Evolutionary conservation across 2,888 invertebrate species (phyloP).

Genomic region (Sarcophaga variegata): DNA sequence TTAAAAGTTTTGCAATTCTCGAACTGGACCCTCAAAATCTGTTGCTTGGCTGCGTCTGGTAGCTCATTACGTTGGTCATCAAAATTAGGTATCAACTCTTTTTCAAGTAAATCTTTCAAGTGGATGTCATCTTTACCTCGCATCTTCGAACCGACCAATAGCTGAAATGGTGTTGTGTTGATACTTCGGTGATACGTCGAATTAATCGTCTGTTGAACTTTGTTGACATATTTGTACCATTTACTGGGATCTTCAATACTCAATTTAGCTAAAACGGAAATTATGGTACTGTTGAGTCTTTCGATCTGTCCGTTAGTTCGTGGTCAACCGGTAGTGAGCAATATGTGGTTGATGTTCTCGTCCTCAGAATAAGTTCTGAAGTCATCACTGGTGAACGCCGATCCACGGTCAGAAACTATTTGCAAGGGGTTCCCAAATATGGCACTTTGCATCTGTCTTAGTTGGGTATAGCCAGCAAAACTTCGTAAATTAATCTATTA

Average conservation of each 20-base stretch:
- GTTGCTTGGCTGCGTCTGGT: too few relatives aligned
- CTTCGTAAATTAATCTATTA: background rate
- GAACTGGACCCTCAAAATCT: too few relatives aligned
- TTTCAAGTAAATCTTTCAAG: background rate
- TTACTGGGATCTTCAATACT: background rate
- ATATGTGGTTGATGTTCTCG: conserved; percentile 3
- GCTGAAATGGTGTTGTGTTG: conserved; percentile 5
- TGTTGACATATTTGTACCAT: too few relatives aligned
- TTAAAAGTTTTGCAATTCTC: too few relatives aligned
- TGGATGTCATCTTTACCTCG: background rate
- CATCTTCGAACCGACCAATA: conserved; percentile 2
- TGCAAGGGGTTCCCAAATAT: conserved; percentile 6
- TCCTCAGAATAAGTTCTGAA: conserved; percentile 19
- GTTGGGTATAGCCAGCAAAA: background rate
- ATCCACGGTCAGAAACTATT: conserved; percentile 14
- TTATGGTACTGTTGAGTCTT: background rate
- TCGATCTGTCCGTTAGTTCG: background rate
- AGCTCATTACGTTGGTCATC: too few relatives aligned
- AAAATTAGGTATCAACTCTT: background rate
- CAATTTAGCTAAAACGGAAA: background rate
- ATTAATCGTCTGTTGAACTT: background rate
- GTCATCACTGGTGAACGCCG: conserved; percentile 19
- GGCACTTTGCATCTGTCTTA: background rate
- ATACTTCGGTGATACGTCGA: conserved; percentile 11
- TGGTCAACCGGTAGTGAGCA: background rate